Conservation (phyloP, 2,797 vertebrate species). For the Alauda arvensis region DNA sequence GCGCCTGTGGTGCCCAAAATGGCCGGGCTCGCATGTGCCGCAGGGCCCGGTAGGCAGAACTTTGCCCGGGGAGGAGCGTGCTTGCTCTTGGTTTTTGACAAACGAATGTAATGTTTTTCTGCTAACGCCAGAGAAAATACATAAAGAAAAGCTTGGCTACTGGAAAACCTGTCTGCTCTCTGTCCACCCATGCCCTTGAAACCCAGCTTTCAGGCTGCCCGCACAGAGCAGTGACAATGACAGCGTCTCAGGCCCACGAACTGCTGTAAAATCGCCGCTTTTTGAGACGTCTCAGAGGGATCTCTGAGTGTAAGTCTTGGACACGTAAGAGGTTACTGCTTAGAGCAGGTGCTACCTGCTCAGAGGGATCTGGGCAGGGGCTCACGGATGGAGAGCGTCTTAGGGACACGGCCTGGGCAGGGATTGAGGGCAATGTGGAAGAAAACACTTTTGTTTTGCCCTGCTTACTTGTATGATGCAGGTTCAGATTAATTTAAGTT, state of each 20-base stretch:
- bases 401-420: background rate
- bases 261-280: background rate
- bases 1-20: background rate
- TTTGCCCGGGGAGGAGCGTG: background rate
- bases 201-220: background rate
- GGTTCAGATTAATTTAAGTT: background rate
- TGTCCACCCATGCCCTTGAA: background rate
- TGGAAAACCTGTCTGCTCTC: background rate
- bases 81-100: fast-evolving
- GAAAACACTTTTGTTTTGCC: background rate
- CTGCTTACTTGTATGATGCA: background rate
- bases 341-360: background rate
- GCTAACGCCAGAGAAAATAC: no score
- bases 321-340: background rate
- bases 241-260: background rate
- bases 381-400: fast-evolving
- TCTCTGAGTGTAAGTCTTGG: background rate
- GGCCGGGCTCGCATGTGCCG: background rate
- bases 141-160: background rate
- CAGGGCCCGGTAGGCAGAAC: background rate
- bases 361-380: background rate
- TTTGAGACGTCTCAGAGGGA: background rate
- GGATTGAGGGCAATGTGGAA: background rate
- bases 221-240: background rate
- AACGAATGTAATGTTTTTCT: background rate